These are phyloP conservation scores for Acanthiza pusilla DNA, from an alignment of 2,797 vertebrate genomes.

Conservation along the genomic window DNA sequence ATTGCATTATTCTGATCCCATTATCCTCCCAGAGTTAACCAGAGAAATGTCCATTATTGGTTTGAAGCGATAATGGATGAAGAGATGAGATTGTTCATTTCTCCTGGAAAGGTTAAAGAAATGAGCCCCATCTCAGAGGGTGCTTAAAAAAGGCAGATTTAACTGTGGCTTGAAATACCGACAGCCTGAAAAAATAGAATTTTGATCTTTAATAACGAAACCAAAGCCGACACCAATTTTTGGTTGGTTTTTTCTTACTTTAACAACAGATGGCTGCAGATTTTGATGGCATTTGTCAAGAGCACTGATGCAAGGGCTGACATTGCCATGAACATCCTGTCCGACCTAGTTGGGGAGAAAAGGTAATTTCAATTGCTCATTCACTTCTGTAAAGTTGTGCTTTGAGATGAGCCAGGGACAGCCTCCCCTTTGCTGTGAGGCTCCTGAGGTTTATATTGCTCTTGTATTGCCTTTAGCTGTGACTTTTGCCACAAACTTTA, in stretches of 20 bases:
- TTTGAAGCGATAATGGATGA: not conserved
- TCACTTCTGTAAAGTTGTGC: fast-evolving
- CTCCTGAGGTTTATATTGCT: not conserved
- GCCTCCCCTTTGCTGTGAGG: not conserved
- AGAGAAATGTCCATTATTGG: not conserved
- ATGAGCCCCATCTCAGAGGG: not conserved
- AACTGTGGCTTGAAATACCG: not conserved
- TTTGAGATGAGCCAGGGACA: not conserved
- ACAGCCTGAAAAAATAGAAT: not conserved
- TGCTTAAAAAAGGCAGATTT: not conserved
- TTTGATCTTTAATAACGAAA: not conserved
- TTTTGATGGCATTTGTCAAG: conserved; percentile 74
- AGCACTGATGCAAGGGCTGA: conserved; percentile 59
- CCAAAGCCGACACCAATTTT: not conserved
- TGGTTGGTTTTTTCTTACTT: not conserved
- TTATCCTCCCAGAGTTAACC: not conserved
- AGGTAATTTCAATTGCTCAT: conserved; percentile 71
- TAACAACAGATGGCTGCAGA: conserved; percentile 78
- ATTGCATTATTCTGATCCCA: not conserved
- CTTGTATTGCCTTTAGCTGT: not conserved
- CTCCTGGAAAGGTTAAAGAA: not conserved
- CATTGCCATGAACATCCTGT: conserved; percentile 74
- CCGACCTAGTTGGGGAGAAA: conserved; percentile 76
- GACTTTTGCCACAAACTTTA: not conserved
- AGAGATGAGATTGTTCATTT: not conserved